Evolutionary conservation across 2,888 invertebrate species (phyloP), one percentile per base, ranked within the genome.

Genomic region (Mesorhabditis sp.): DNA sequence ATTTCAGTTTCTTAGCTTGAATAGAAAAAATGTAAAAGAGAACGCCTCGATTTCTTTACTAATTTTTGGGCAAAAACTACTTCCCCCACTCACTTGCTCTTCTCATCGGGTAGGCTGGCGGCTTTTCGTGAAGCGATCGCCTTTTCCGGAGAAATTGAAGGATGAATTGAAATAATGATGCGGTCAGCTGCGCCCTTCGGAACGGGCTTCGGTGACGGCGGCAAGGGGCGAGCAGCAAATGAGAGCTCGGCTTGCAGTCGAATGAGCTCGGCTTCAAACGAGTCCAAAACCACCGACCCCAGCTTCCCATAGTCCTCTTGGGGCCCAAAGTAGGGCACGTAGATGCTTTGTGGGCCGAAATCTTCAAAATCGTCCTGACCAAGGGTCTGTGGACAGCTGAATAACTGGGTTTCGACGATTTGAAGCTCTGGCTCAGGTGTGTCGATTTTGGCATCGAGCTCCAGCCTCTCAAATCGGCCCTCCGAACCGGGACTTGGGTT

Each of bases 181-280:
- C 58, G 7, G n/a, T 50, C 58, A 50, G n/a, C 58, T 13, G 58
- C 58, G 28, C 28, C 28, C 28, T 28, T 28, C 28, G 28, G 28
- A 2, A 28, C 28, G 28, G 28, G 28, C 28, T 28, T 28, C 28
- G 28, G 28, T 28, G 28, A 28, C 28, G 28, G 28, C 28, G 28
- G 28, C 28, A 28, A 28, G 1, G 28, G 28, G 28, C 28, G 28
- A 28, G 28, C 28, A 28, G 28, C 28, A 28, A 28, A 28, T 2
- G 28, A 28, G 1, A 50, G 7, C n/a, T 50, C 58, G 7, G 58
- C 58, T n/a, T 50, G 58, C 58, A 50, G 7, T 50, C n/a, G 10
- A 50, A 50, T 50, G 10, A 50, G 58, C 58, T 50, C 58, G n/a
- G 58, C 58, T 50, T 50, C 58, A 50, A 50, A 50, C n/a, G 58